Evolutionary conservation across 2,113 vertebrate species (phyloP), one percentile per base, ranked within the genome.

Genomic region (Sminthopsis crassicaudata): DNA sequence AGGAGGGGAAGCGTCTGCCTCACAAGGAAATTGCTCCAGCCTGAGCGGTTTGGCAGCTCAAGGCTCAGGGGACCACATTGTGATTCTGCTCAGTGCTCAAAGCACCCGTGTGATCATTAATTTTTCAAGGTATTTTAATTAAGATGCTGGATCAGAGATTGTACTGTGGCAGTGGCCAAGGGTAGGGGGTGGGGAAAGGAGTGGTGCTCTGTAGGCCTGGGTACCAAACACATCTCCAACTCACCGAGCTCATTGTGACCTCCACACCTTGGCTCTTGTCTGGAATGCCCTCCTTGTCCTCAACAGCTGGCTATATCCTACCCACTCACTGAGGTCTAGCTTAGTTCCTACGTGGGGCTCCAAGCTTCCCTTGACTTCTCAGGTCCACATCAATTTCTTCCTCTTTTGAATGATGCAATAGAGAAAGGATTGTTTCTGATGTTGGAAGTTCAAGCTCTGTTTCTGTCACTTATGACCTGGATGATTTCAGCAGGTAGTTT

Each of bases 21-120:
- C 54, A 92, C 88, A 94, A 93, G 27, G 93, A 96, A 53, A 46
- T 3, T 16, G 11, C 55, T 57, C 91, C 54, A 90, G 10, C 24
- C 24, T 4, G 1, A 36, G 60, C 46, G 94, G 90, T 2, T 93
- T 50, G 53, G 89, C 50, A 95, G 92, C 6, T 25, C 46, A 27
- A 50, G 92, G 25, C 27, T 22, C 3, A 57, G 52, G 90, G n/a
- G 36, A n/a, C 30, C 90, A 10, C 52, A 27, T 12, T 24, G 2
- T 0, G 90, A 46, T 53, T 46, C 92, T 90, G 3, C 36, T 95
- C 36, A 57, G 67, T 25, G 60, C 22, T 36, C 26, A 89, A 52
- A 23, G 2, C n/a, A 89, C 30, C 1, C 2, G 92, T 12, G 55
- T n/a, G 0, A n/a, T n/a, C 9, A 23, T 95, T 23, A 27, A 11